These are phyloP conservation scores for Notarius quadriscutis DNA, from an alignment of 2,113 vertebrate species.

Conservation along the genomic window DNA sequence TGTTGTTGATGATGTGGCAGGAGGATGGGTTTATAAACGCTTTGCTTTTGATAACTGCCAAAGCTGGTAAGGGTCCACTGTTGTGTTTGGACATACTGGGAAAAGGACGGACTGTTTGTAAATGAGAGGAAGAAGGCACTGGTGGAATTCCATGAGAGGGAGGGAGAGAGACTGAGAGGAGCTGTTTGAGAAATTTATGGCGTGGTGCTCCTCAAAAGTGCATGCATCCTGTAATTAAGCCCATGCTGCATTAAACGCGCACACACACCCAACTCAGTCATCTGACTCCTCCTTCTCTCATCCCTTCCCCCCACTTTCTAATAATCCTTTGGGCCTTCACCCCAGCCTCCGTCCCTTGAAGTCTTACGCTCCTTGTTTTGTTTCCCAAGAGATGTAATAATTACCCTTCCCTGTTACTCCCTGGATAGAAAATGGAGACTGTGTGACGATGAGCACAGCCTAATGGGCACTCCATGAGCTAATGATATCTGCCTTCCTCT, in stretches of 20 bases:
- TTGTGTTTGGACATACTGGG: background rate
- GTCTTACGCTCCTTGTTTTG: constrained; percentile 22
- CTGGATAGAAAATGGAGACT: constrained; percentile 3
- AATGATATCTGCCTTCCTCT: background rate
- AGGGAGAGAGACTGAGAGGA: constrained; percentile 44
- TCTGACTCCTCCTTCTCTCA: background rate
- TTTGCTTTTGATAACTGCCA: background rate
- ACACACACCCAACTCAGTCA: constrained; percentile 6
- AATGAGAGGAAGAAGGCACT: background rate
- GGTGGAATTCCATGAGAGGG: constrained; percentile 15
- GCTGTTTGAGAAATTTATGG: constrained; percentile 76
- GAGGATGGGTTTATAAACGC: background rate
- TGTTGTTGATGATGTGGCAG: background rate
- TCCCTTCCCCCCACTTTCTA: background rate
- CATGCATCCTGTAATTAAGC: constrained; percentile 81
- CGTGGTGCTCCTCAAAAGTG: constrained; percentile 69
- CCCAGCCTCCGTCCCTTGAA: constrained; percentile 15
- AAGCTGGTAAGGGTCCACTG: constrained; percentile 4
- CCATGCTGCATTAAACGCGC: constrained; percentile 62
- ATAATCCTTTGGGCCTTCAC: constrained; percentile 28
- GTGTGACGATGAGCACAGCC: constrained; percentile 12
- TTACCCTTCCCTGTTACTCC: constrained; percentile 38
- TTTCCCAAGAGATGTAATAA: constrained; percentile 41
- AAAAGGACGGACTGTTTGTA: constrained; percentile 6
- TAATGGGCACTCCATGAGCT: background rate